A percentile compares a stretch with the other conserved stretches of the same genome.
Conservation (phyloP, 2,113 vertebrate species). For the Caretta caretta region DNA sequence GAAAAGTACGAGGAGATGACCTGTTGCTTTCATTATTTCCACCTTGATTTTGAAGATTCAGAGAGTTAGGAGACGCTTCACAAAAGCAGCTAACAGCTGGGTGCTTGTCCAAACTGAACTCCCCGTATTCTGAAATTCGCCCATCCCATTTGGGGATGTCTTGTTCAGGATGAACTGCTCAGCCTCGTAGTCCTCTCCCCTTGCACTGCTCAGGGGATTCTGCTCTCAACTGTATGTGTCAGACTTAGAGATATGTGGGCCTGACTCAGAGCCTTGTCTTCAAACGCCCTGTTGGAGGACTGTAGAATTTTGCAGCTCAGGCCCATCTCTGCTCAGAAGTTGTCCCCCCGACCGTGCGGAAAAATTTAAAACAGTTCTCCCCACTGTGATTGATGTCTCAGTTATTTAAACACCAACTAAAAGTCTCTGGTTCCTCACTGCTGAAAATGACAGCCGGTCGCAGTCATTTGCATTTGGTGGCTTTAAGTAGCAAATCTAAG, state of each 20-base stretch:
- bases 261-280: conserved; percentile 72
- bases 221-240: conserved; percentile 67
- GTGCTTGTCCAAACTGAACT: conserved; percentile 70
- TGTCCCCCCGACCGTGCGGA: conserved; percentile 47
- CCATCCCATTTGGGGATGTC: conserved; percentile 62
- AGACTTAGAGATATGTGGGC: conserved; percentile 53
- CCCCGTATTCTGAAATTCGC: conserved; percentile 44
- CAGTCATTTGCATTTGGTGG: conserved; percentile 73
- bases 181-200: conserved; percentile 37
- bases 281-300: conserved; percentile 65
- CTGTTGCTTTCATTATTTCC: conserved; percentile 20
- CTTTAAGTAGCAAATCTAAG: conserved; percentile 83
- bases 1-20: conserved; percentile 55
- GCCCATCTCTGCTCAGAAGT: conserved; percentile 72
- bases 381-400: conserved; percentile 72
- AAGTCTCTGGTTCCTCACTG: conserved; percentile 71
- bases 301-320: conserved; percentile 75
- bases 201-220: conserved; percentile 71
- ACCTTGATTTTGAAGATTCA: conserved; percentile 65
- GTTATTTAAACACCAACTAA: conserved; percentile 66
- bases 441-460: conserved; percentile 58
- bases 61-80: conserved; percentile 55
- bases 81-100: conserved; percentile 44
- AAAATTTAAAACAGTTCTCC: conserved; percentile 67
- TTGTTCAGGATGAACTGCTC: conserved; percentile 59